Conservation (phyloP, 2,888 invertebrate genomes). For the Acronicta aceris region DNA sequence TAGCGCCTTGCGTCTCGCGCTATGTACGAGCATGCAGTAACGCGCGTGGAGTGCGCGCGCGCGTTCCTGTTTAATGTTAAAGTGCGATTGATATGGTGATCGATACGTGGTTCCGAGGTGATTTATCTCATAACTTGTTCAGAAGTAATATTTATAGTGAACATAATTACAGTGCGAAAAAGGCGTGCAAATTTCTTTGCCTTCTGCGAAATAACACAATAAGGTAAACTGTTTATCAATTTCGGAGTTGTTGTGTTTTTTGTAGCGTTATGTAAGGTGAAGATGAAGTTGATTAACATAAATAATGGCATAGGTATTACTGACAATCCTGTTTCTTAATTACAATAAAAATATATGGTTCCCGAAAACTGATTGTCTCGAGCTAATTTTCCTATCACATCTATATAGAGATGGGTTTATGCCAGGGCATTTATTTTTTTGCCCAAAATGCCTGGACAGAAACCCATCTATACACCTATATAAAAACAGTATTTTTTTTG, state of each 20-base stretch:
- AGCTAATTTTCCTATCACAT: too few relatives aligned
- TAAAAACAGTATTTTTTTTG: too few relatives aligned
- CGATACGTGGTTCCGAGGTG: slow-evolving; percentile 21
- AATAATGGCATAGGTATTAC: too few relatives aligned
- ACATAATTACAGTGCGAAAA: slow-evolving; percentile 7
- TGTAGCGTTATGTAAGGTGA: background rate
- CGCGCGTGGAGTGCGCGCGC: slow-evolving; percentile 29
- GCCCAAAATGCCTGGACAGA: too few relatives aligned
- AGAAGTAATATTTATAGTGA: slow-evolving; percentile 14
- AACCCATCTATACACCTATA: too few relatives aligned
- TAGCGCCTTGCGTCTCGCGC: background rate
- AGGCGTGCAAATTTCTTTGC: background rate
- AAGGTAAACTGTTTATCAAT: slow-evolving; percentile 13
- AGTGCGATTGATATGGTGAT: slow-evolving; percentile 18
- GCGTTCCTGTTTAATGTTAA: slow-evolving; percentile 1
- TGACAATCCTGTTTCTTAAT: too few relatives aligned
- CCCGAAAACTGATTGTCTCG: too few relatives aligned
- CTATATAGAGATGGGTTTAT: too few relatives aligned
- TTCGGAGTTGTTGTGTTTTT: background rate
- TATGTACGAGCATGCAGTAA: background rate
- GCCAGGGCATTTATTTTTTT: too few relatives aligned
- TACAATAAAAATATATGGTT: too few relatives aligned
- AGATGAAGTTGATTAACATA: background rate
- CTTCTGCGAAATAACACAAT: slow-evolving; percentile 1
- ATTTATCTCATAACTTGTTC: slow-evolving; percentile 11